These are phyloP conservation scores for Meloidogyne floridensis DNA, from an alignment of 1,140 invertebrate genomes.

Conservation along the genomic window DNA sequence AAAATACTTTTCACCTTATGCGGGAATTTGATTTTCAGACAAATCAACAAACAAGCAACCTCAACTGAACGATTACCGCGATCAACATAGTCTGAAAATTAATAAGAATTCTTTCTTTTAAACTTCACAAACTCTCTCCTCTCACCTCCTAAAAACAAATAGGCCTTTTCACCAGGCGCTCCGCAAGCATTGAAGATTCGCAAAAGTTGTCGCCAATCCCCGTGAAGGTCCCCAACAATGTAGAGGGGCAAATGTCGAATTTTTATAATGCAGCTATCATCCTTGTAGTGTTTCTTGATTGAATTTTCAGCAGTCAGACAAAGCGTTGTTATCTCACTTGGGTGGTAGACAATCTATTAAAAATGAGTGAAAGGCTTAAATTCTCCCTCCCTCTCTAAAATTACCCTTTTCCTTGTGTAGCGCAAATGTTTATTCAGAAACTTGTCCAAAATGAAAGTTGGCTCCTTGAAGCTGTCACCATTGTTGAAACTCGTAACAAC, in stretches of 20 bases:
- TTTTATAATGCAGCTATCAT: not conserved
- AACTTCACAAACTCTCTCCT: not conserved
- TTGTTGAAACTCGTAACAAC: not conserved
- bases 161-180: not conserved
- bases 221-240: not conserved
- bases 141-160: slow-evolving; percentile 3
- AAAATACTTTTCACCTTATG: slow-evolving; percentile 70
- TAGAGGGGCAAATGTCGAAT: not conserved
- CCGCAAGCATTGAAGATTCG: not conserved
- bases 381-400: too few species aligned
- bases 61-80: slow-evolving; percentile 79
- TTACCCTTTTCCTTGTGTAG: not conserved
- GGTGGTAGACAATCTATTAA: not conserved
- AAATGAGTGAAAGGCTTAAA: not conserved
- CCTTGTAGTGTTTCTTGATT: not conserved
- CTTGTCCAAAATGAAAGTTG: not conserved
- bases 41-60: slow-evolving; percentile 71
- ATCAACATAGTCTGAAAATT: slow-evolving; percentile 15
- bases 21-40: slow-evolving; percentile 70
- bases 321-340: not conserved
- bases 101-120: not conserved
- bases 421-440: not conserved
- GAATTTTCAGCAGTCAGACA: not conserved
- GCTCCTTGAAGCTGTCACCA: not conserved
- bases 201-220: not conserved